These are phyloP conservation scores for Drosophila diplacantha DNA, from an alignment of 2,888 invertebrate genomes.

Conservation along the genomic window DNA sequence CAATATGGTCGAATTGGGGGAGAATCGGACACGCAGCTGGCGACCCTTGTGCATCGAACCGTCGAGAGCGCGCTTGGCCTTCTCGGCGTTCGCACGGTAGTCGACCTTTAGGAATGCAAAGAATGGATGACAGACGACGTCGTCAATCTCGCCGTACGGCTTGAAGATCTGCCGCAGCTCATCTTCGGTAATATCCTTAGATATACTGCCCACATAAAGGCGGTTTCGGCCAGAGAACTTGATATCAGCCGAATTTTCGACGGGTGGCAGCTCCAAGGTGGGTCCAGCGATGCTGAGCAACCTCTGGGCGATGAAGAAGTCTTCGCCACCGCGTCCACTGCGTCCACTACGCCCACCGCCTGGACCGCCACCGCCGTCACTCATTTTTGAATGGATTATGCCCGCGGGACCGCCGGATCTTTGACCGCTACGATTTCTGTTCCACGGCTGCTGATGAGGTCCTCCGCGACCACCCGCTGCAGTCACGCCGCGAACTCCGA, in stretches of 20 bases:
- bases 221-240: slow-evolving; percentile 95
- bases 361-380: slow-evolving; percentile 36
- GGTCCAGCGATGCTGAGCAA: slow-evolving; percentile 86
- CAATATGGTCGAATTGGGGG: slow-evolving; percentile 94
- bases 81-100: slow-evolving; percentile 93
- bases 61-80: slow-evolving; percentile 95
- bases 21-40: slow-evolving; percentile 93
- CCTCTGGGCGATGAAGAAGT: slow-evolving; percentile 84
- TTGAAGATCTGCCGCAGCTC: slow-evolving; percentile 92
- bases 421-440: slow-evolving; percentile 47
- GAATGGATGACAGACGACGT: slow-evolving; percentile 94
- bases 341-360: slow-evolving; percentile 35
- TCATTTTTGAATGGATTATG: slow-evolving; percentile 15
- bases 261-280: slow-evolving; percentile 85
- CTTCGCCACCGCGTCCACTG: slow-evolving; percentile 76
- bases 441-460: slow-evolving; percentile 21
- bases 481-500: slow-evolving; percentile 5
- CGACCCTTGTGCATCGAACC: slow-evolving; percentile 90
- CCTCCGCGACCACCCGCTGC: slow-evolving; percentile 1
- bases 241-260: slow-evolving; percentile 85
- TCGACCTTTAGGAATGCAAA: slow-evolving; percentile 88
- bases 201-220: slow-evolving; percentile 96
- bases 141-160: slow-evolving; percentile 93
- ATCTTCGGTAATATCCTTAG: slow-evolving; percentile 91
- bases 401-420: slow-evolving; percentile 43